Base-by-base conservation (phyloP, 2,797 vertebrate genomes). In the Hapalemur alaotrensis region DNA sequence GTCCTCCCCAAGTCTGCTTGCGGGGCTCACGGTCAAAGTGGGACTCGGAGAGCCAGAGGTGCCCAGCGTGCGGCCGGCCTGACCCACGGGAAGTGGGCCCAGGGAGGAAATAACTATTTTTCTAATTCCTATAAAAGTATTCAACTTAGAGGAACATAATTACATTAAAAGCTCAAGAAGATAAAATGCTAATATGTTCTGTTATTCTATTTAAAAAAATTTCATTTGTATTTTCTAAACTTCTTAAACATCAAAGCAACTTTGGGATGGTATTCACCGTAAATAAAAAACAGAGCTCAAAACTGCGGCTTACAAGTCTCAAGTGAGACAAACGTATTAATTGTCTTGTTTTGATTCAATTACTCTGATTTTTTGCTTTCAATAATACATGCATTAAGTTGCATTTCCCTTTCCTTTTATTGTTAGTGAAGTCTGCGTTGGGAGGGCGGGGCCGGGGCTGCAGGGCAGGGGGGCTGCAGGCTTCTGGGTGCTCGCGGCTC, bases 211-310 rank as follows among this genome's bases (percentile, higher is more conserved):
- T 93, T 84, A 25, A 4, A 18, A 89, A 81, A 30, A 28, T 88
- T 93, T 91, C 25, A 13, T 59, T 61, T 95, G 11, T 63, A 22
- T 83, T 93, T 91, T 75, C 93, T 50, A 35, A 84, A 75, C 32
- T 63, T 83, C n/a, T 94, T 59, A 78, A 86, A 82, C 79, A 93
- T 95, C 93, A 91, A 90, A 95, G 85, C 28, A 65, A 38, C 52
- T 65, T 2, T 50, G 67, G 65, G 70, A 48, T 61, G 50, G 30
- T 17, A 43, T 75, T 82, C 28, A 50, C 69, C 48, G 10, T 90
- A 94, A 94, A 90, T 35, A 72, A 92, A 85, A 38, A 87, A 78
- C 59, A 86, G 46, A 54, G 54, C 90, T 38, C 28, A 65, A 59
- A 73, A 65, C 11, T 70, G 54, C 8, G 43, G 61, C 79, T 95